These are phyloP conservation scores for Eutolmus rufibarbis DNA, from an alignment of 2,888 invertebrate genomes.

Conservation along the genomic window DNA sequence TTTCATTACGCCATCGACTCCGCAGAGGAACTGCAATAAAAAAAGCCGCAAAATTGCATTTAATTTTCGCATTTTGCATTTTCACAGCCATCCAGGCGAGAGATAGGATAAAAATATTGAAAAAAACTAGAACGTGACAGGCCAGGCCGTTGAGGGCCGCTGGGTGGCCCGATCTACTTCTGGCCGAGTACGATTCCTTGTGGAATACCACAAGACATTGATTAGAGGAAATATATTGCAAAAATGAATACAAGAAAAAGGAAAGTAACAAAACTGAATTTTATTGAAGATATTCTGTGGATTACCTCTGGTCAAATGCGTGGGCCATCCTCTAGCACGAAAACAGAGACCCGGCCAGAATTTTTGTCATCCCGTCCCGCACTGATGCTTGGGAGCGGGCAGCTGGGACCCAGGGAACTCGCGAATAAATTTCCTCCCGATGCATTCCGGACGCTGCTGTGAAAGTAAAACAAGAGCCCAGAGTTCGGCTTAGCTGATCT, in stretches of 20 bases:
- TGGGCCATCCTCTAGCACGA: background rate
- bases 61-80: conserved; percentile 28
- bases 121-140: conserved; percentile 11
- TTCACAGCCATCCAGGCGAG: background rate
- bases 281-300: conserved; percentile 11
- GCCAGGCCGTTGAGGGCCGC: background rate
- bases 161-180: background rate
- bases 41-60: conserved; percentile 28
- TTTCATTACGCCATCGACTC: conserved; percentile 18
- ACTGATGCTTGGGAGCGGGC: background rate
- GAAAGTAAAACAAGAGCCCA: conserved; percentile 19
- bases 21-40: background rate
- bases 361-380: conserved; percentile 14
- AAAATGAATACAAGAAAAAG: background rate
- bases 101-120: background rate
- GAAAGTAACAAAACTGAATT: background rate
- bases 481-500: conserved; percentile 19
- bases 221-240: background rate
- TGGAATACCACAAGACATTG: background rate
- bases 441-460: conserved; percentile 6
- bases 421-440: conserved; percentile 6
- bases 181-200: background rate
- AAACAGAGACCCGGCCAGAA: background rate
- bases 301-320: conserved; percentile 25
- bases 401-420: background rate